Evolutionary conservation across 2,888 invertebrate genomes (phyloP), one percentile per base, ranked within the genome.

Genomic region (Malthinus seriepunctatus): DNA sequence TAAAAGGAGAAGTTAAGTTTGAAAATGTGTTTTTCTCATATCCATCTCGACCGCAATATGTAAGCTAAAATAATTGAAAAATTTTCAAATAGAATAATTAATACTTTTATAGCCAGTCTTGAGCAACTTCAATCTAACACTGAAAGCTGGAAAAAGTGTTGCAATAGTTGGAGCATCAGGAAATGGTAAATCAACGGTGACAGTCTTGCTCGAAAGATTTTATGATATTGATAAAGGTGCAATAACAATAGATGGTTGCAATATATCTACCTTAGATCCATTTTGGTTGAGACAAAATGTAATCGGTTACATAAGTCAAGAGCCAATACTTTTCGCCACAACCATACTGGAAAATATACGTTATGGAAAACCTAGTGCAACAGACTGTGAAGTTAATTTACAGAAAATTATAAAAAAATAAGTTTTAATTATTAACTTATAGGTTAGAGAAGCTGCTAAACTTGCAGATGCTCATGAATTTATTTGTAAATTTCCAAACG

Each of bases 151-250:
- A 0, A 89, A 90, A 79, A 91, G 95, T 0, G 88, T 96, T 1
- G 97, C 97, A 0, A 85, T 98, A 33, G 96, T 96, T 31, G 95
- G 97, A 1, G 86, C 92, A 0, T 96, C 95, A 37, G 97, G 97
- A 1, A 94, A 93, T 73, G 97, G 96, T 1, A 98, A 98, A 80
- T 95, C 95, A 0, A 98, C 97, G 0, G 86, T 97, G 12, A 95
- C 91, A 1, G 86, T 90, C 0, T 81, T 98, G 35, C 78, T 98
- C 45, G 96, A 97, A 80, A 89, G 91, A 70, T 93, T 95, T 78
- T 95, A 95, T 75, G 93, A 95, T 71, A 86, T 90, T 0, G 80
- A 86, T 62, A 71, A 78, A 0, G 95, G 95, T 1, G 73, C 79
- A 35, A 86, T 95, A 23, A 85, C 83, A n/a, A 81, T 95, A 55